Evolutionary conservation across 1,140 invertebrate genomes (phyloP), one percentile per base, ranked within the genome.

Genomic region (Zaprionus ornatus): DNA sequence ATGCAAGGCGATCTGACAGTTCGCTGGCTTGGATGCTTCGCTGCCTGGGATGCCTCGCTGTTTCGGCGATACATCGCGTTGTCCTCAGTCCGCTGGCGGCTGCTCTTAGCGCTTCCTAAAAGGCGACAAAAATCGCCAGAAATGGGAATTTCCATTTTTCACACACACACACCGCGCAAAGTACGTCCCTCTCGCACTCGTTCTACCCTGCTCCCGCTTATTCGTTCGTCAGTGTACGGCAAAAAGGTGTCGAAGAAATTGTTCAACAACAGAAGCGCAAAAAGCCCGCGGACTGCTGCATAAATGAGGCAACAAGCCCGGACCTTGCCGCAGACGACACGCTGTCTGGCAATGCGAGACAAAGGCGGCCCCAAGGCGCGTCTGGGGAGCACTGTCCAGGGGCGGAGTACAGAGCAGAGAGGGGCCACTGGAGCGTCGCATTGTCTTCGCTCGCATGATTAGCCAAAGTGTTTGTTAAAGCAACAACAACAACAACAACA

Each of bases 171-270:
- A 83, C 59, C 88, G 9, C 73, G 62, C 70, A 37, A 60, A 62
- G 62, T 80, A 48, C n/a, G 59, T 52, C 50, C 17, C 45, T 45
- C 29, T 35, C 23, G 19, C 37, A 17, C 15, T 9, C 57, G 4
- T 27, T 27, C 6, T 27, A 27, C 48, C 23, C 27, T 12, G 7
- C 5, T n/a, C 50, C 35, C n/a, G 15, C 29, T 9, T 5, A n/a
- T 1, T 25, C 19, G 57, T 35, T 79, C 60, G 79, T 66, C 83
- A 79, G 73, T 68, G 64, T 65, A 71, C 74, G 61, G 62, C 80
- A 90, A 88, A 81, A 90, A 90, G 85, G 86, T 90, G 85, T 90
- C 71, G 82, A 91, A 88, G 88, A 91, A 88, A 84, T 87, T 91
- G 87, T 91, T 81, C 50, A 64, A 91, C 87, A 91, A 87, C 84